phyloP scores from a whole-genome alignment of 2,113 vertebrate species.

The Syngnathus floridae region DNA sequence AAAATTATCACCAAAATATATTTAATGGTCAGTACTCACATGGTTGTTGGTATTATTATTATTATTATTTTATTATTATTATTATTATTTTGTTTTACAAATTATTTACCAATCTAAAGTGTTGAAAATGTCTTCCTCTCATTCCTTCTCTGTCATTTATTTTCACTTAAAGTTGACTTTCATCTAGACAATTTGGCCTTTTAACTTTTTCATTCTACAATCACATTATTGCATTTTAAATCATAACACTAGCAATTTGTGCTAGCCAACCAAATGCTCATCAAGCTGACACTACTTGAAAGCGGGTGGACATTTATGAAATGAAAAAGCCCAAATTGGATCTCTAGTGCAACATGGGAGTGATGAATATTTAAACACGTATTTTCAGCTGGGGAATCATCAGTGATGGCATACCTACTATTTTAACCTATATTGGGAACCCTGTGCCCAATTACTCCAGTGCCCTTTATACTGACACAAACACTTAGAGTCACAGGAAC shows the following conservation, averaged over 20 bases:
- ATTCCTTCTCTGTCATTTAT: too few species aligned
- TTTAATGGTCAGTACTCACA: too few species aligned
- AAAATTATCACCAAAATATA: too few species aligned
- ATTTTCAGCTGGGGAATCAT: constrained; percentile 5
- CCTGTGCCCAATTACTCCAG: background rate
- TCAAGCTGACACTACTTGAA: background rate
- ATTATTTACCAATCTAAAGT: too few species aligned
- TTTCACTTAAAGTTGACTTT: too few species aligned
- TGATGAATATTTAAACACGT: constrained; percentile 16
- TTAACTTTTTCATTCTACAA: background rate
- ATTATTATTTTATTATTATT: too few species aligned
- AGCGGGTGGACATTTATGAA: background rate
- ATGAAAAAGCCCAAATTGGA: background rate
- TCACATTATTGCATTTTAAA: background rate
- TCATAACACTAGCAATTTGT: background rate
- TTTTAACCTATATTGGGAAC: constrained; percentile 3
- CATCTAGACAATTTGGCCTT: background rate
- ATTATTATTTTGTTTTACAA: too few species aligned
- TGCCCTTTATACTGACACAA: background rate
- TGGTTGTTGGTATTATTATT: too few species aligned
- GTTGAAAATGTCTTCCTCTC: too few species aligned
- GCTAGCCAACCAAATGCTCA: background rate
- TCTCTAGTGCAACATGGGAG: constrained; percentile 1
- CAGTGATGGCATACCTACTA: background rate
- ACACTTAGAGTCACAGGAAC: background rate